Conservation (phyloP, 2,113 vertebrate genomes). For the Speoplatyrhinus poulsoni region DNA sequence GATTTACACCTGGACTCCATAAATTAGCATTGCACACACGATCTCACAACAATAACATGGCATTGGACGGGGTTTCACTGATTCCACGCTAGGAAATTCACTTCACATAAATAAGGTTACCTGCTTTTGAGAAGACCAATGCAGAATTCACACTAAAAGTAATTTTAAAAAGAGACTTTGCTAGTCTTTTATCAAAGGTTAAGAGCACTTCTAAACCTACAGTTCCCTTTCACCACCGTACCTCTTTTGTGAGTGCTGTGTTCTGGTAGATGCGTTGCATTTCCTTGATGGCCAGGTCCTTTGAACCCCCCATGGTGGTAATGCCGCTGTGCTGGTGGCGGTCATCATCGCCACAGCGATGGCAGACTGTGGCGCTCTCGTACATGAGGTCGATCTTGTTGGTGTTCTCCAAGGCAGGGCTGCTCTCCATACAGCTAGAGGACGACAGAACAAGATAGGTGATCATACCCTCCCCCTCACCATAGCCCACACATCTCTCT, state of each 20-base stretch:
- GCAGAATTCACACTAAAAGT: too few relatives aligned
- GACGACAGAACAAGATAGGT: neutral
- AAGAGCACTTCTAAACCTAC: too few relatives aligned
- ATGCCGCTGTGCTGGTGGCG: conserved; percentile 69
- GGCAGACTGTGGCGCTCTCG: conserved; percentile 74
- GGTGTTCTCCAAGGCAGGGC: conserved; percentile 81
- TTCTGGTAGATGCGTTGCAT: conserved; percentile 83
- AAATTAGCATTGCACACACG: too few relatives aligned
- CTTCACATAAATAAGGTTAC: too few relatives aligned
- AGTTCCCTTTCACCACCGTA: conserved; percentile 35
- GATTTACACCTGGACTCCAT: too few relatives aligned
- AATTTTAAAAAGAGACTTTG: too few relatives aligned
- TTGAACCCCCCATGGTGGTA: conserved; percentile 68
- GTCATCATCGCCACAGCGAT: conserved; percentile 73
- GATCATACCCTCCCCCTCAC: neutral
- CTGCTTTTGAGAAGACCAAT: too few relatives aligned
- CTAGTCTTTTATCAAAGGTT: too few relatives aligned
- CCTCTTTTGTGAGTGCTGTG: conserved; percentile 79
- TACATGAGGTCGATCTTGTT: conserved; percentile 83
- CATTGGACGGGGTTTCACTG: too few relatives aligned
- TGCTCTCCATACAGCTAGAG: conserved; percentile 76
- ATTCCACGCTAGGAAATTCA: too few relatives aligned
- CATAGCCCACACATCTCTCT: too few relatives aligned
- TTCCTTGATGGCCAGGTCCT: conserved; percentile 81
- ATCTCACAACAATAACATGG: too few relatives aligned